Evolutionary conservation across 1,140 invertebrate genomes (phyloP).

Genomic region (Solenopsis invicta): DNA sequence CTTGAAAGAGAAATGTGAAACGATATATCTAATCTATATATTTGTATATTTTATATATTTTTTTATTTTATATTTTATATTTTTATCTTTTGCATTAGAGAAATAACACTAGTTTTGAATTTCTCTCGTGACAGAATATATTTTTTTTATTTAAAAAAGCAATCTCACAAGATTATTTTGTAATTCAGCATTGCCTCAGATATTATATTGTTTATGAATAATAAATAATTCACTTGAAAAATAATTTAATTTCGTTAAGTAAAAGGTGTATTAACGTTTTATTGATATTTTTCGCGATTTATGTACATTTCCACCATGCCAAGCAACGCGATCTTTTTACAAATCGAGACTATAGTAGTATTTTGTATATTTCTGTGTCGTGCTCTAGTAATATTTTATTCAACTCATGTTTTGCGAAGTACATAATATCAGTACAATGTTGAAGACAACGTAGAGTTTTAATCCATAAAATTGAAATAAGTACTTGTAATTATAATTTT

Average conservation of each 20-base stretch:
- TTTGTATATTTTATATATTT: background rate
- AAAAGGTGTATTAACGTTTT: conserved; percentile 72
- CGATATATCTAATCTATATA: background rate
- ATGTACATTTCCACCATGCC: conserved; percentile 72
- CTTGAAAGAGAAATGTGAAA: background rate
- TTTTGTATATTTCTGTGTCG: conserved; percentile 19
- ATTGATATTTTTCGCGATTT: conserved; percentile 71
- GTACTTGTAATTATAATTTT: background rate
- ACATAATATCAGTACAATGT: conserved; percentile 37
- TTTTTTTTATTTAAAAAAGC: background rate
- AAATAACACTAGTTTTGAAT: background rate
- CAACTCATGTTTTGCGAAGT: conserved; percentile 23
- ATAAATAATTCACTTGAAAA: background rate
- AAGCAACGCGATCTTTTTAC: conserved; percentile 51
- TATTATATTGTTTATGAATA: background rate
- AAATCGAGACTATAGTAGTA: conserved; percentile 47
- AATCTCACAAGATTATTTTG: conserved; percentile 10
- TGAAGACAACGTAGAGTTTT: conserved; percentile 49
- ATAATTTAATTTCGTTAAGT: background rate
- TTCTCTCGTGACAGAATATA: background rate
- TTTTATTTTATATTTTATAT: conserved; percentile 16
- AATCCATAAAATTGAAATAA: conserved; percentile 10
- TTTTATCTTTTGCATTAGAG: background rate
- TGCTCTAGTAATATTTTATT: conserved; percentile 23
- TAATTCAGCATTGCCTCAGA: background rate